phyloP scores from a whole-genome alignment of 1,140 invertebrate genomes.

The Ips typographus region DNA sequence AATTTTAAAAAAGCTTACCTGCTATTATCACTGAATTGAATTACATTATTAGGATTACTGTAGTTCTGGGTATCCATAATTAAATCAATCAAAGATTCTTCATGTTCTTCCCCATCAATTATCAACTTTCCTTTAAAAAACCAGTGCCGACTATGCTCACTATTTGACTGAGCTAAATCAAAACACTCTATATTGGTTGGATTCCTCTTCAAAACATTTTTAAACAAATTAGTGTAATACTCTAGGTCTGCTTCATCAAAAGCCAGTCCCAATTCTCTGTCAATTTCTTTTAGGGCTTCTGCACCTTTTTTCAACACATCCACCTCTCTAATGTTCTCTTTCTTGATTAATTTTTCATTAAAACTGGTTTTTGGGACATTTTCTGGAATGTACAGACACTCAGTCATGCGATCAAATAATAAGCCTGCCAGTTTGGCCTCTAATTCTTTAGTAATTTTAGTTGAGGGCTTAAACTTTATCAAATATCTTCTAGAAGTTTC shows the following conservation, averaged over 20 bases:
- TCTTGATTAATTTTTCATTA: constrained; percentile 62
- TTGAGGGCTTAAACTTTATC: constrained; percentile 56
- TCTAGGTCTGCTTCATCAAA: constrained; percentile 88
- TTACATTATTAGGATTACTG: constrained; percentile 93
- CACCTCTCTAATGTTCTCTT: constrained; percentile 58
- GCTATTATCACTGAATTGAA: constrained; percentile 97
- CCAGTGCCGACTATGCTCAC: constrained; percentile 91
- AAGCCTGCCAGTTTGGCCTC: constrained; percentile 59
- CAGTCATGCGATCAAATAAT: constrained; percentile 83
- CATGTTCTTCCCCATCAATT: constrained; percentile 76
- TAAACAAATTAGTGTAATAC: constrained; percentile 82
- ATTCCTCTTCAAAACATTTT: constrained; percentile 81
- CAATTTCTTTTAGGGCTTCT: constrained; percentile 79
- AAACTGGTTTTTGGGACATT: constrained; percentile 73
- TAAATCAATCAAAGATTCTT: constrained; percentile 87
- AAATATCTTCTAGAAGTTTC: constrained; percentile 82
- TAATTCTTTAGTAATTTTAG: constrained; percentile 50
- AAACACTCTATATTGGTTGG: constrained; percentile 98
- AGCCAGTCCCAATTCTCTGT: constrained; percentile 81
- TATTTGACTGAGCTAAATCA: constrained; percentile 98
- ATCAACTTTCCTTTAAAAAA: constrained; percentile 89
- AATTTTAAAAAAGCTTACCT: constrained; percentile 58
- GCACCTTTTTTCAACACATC: constrained; percentile 77
- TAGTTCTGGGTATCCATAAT: constrained; percentile 86
- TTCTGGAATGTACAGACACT: constrained; percentile 68